Conservation (phyloP, 2,113 vertebrate genomes). For the Protobothrops flavoviridis region DNA sequence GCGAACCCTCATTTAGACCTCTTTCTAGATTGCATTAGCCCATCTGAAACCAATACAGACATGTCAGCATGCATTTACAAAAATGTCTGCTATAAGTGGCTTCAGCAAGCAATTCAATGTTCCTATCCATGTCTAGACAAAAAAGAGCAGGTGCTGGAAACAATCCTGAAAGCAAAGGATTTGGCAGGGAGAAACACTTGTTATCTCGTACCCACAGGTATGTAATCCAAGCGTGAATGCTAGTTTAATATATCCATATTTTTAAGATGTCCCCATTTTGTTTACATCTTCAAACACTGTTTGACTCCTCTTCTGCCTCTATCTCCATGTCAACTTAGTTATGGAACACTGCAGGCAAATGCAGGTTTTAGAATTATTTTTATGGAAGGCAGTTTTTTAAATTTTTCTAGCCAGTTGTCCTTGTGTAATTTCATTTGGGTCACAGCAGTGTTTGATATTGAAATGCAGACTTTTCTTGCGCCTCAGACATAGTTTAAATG, state of each 20-base stretch:
- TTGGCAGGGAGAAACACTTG: neutral
- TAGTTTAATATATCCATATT: neutral
- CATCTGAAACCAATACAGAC: neutral
- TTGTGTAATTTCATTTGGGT: neutral
- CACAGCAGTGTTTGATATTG: neutral
- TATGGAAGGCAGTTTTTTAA: neutral
- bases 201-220: neutral
- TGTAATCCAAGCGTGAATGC: neutral
- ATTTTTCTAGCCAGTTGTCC: neutral
- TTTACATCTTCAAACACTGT: neutral
- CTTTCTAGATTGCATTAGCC: neutral
- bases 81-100: neutral
- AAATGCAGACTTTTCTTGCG: constrained; percentile 2
- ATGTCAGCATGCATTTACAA: neutral
- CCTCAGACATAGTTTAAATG: neutral
- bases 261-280: neutral
- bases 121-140: neutral
- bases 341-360: neutral
- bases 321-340: neutral
- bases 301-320: neutral
- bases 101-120: neutral
- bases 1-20: neutral
- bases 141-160: neutral
- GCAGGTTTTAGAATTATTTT: neutral
- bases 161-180: neutral